A percentile compares a stretch with the other conserved stretches of the same genome.
Evolutionary conservation across 2,113 vertebrate species (phyloP).

Genomic region (Sigmodon hispidus): DNA sequence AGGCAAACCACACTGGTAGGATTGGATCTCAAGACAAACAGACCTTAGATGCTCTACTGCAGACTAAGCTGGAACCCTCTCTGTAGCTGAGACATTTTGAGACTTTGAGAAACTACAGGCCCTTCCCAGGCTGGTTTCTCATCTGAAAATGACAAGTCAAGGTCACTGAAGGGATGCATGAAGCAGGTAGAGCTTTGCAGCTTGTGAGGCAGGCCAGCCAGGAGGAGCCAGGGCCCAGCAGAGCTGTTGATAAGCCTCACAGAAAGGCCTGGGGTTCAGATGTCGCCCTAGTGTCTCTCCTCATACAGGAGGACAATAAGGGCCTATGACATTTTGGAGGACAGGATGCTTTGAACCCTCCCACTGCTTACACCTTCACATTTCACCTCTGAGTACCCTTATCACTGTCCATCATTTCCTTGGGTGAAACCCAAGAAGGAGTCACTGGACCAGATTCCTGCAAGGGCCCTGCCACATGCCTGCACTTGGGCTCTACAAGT

Average conservation of each 20-base stretch:
- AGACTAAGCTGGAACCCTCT: too few species aligned
- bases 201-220: background rate
- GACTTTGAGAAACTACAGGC: background rate
- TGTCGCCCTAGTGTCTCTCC: background rate
- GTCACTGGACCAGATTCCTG: background rate
- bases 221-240: background rate
- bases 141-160: background rate
- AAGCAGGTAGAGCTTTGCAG: background rate
- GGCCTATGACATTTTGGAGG: background rate
- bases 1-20: background rate
- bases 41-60: too few species aligned
- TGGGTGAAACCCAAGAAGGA: background rate
- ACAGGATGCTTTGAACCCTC: background rate
- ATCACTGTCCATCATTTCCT: background rate
- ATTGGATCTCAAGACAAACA: too few species aligned
- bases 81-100: too few species aligned
- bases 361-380: background rate
- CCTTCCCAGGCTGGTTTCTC: background rate
- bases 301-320: background rate
- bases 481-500: background rate
- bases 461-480: background rate
- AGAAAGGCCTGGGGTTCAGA: background rate
- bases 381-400: background rate
- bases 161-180: background rate
- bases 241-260: background rate